phyloP scores from a whole-genome alignment of 2,113 vertebrate species.

The Antigone vipio region DNA sequence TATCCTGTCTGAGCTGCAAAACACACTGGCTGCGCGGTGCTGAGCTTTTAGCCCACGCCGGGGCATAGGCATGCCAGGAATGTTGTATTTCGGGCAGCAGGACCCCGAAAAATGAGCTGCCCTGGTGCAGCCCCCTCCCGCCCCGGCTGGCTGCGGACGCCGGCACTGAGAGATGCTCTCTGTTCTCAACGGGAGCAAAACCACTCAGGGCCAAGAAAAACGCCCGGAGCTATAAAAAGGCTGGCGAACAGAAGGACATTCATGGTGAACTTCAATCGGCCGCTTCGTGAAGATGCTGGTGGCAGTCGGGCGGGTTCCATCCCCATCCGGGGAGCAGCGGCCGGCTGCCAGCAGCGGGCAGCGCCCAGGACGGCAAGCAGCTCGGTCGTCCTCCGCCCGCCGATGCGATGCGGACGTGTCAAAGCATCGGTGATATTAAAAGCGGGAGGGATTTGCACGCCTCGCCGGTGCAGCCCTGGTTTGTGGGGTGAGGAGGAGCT shows the following conservation, averaged over 20 bases:
- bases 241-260: conserved; percentile 54
- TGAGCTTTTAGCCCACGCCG: neutral
- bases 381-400: neutral
- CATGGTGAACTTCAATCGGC: neutral
- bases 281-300: neutral
- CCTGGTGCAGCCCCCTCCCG: neutral
- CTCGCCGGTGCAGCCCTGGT: rapidly evolving
- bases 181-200: conserved; percentile 39
- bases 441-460: rapidly evolving
- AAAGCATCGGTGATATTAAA: rapidly evolving
- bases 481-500: neutral
- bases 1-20: neutral
- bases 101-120: neutral
- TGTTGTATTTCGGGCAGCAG: neutral
- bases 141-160: neutral
- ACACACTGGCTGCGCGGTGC: rapidly evolving
- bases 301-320: neutral
- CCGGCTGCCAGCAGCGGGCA: neutral
- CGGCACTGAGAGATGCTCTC: conserved; percentile 11
- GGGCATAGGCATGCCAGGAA: rapidly evolving
- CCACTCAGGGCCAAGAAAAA: conserved; percentile 29
- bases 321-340: neutral
- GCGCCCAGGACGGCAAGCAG: neutral
- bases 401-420: rapidly evolving
- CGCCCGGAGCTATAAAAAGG: conserved; percentile 32